Conservation (phyloP, 2,113 vertebrate species). For the Nibea coibor region DNA sequence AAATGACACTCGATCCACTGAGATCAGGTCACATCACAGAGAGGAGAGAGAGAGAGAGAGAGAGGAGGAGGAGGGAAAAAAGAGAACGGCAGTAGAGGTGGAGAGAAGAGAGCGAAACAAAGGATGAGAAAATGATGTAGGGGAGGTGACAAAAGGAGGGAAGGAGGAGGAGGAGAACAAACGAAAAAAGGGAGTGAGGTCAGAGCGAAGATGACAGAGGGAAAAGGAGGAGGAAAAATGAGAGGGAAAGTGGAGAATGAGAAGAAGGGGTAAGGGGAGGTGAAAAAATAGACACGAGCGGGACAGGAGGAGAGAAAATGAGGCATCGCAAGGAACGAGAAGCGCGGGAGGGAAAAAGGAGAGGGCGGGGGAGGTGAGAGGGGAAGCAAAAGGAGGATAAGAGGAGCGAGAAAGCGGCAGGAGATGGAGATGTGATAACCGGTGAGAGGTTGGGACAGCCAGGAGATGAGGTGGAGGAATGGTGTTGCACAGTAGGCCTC, state of each 20-base stretch:
- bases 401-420: neutral
- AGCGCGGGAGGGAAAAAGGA: neutral
- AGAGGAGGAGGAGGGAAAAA: too few relatives aligned
- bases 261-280: neutral
- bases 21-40: conserved; percentile 55
- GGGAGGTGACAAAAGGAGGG: neutral
- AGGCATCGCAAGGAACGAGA: neutral
- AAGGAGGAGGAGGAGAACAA: neutral
- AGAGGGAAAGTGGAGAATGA: neutral
- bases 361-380: neutral
- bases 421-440: too few relatives aligned
- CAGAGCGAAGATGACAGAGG: neutral
- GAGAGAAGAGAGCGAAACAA: neutral
- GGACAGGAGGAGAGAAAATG: neutral
- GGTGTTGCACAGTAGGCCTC: too few relatives aligned
- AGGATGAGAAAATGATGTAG: neutral
- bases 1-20: conserved; percentile 57
- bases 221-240: neutral
- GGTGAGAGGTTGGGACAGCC: too few relatives aligned
- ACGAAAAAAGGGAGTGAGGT: neutral
- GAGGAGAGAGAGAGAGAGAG: neutral
- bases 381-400: neutral
- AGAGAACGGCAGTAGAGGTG: neutral
- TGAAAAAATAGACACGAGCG: neutral
- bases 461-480: too few relatives aligned